A percentile compares a stretch with the other conserved stretches of the same genome.
These are phyloP conservation scores for Microcaecilia unicolor DNA, from an alignment of 2,797 vertebrate species.

Conservation along the genomic window DNA sequence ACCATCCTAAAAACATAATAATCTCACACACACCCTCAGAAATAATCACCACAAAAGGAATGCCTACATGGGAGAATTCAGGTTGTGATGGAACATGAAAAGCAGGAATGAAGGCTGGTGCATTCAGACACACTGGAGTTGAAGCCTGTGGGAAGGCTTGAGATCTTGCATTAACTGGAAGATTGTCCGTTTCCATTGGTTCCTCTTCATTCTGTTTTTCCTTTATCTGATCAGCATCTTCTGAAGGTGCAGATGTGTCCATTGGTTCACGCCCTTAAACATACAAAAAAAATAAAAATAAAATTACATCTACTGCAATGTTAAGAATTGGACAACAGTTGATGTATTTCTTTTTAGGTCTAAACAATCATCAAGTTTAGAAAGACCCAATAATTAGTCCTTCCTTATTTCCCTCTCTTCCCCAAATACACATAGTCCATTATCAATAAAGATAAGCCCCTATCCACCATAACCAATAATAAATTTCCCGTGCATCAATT, in stretches of 20 bases:
- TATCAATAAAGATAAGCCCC: too few species aligned
- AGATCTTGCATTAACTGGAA: slow-evolving; percentile 1
- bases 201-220: slow-evolving; percentile 27
- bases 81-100: slow-evolving; percentile 79
- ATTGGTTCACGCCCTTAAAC: slow-evolving; percentile 54
- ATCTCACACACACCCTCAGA: too few species aligned
- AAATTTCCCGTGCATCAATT: too few species aligned
- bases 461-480: too few species aligned
- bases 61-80: slow-evolving; percentile 83
- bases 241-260: slow-evolving; percentile 53
- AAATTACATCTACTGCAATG: too few species aligned
- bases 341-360: too few species aligned
- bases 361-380: too few species aligned
- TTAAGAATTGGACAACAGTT: too few species aligned
- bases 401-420: too few species aligned
- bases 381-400: too few species aligned
- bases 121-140: slow-evolving; percentile 68
- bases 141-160: slow-evolving; percentile 54
- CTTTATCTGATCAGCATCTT: slow-evolving; percentile 19
- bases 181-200: slow-evolving; percentile 40
- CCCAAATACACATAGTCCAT: too few species aligned
- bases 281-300: slow-evolving; percentile 9
- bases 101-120: slow-evolving; percentile 54
- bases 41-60: not conserved
- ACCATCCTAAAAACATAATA: not conserved